Evolutionary conservation across 2,113 vertebrate species (phyloP), one percentile per base, ranked within the genome.

Genomic region (Thamnaconus septentrionalis): DNA sequence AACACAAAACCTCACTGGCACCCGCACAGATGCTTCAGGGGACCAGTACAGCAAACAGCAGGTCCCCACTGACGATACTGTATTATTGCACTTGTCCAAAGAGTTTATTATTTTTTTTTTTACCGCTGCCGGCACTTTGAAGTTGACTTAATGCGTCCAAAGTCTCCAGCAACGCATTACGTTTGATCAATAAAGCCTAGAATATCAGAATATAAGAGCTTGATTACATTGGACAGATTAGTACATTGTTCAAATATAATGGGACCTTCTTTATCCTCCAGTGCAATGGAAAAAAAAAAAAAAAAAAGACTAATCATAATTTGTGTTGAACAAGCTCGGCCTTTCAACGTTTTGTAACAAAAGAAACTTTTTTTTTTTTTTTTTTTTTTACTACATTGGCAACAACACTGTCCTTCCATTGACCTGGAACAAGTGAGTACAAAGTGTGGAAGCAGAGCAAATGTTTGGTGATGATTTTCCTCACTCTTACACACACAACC

Each of bases 51-150:
- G 59, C 51, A 58, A 73, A 80, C 64, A 69, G 45, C n/a, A 9
- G 10, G 51, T 56, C 57, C 59, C 43, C 60, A 59, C 63, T 56
- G 40, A 56, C 68, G 56, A 65, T 51, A 41, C 53, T 75, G 12
- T 85, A 85, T 86, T 87, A 87, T 86, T 87, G 80, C 83, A 86
- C 74, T 54, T 31, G 18, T 31, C 18, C 18, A 31, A 31, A 31
- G 18, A 31, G 18, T 31, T 31, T n/a, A n/a, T n/a, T n/a, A n/a
- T 31, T 31, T 1, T 31, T 31, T 31, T 31, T 2, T 31, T 31
- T 31, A 31, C 18, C 18, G 18, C 18, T 31, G 18, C 18, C 18
- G 18, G 18, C 18, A 31, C 18, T 31, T 31, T 31, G 18, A 31
- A 31, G 62, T 53, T 69, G 48, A 41, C 75, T 78, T 53, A 45